Conservation (phyloP, 2,888 invertebrate species). For the Apotomis turbidana region DNA sequence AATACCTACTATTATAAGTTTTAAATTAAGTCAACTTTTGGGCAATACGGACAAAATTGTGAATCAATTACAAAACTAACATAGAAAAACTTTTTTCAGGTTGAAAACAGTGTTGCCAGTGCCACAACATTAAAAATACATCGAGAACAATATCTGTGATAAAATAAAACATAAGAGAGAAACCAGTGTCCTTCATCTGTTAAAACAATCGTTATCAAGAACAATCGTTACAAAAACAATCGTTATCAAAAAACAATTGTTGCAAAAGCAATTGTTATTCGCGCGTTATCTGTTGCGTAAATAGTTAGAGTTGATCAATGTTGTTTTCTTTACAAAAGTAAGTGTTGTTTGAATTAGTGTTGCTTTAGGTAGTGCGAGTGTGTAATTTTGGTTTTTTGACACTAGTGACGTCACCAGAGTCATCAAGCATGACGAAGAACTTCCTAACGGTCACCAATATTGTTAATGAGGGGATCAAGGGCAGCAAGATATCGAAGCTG, state of each 20-base stretch:
- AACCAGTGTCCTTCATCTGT: conserved; percentile 49
- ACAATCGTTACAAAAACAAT: conserved; percentile 4
- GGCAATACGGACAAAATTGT: conserved; percentile 41
- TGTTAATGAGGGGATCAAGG: conserved; percentile 90
- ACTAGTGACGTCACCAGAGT: conserved; percentile 77
- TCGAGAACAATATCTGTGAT: conserved; percentile 70
- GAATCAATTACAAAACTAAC: conserved; percentile 28
- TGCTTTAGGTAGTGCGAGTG: conserved; percentile 29
- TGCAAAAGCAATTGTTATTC: conserved; percentile 45
- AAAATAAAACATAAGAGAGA: conserved; percentile 59
- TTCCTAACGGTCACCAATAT: conserved; percentile 84
- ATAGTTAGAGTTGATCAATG: conserved; percentile 67
- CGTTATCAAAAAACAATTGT: conserved; percentile 24
- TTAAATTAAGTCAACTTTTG: conserved; percentile 43
- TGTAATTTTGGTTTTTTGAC: conserved; percentile 53
- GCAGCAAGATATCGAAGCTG: conserved; percentile 89
- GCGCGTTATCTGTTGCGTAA: conserved; percentile 75
- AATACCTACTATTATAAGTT: too few species aligned
- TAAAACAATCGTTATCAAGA: conserved; percentile 23
- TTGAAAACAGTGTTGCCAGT: conserved; percentile 51
- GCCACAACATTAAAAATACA: conserved; percentile 52
- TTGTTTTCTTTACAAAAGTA: conserved; percentile 75
- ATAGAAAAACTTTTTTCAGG: conserved; percentile 54
- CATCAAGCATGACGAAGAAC: conserved; percentile 82
- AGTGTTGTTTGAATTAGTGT: conserved; percentile 53